Evolutionary conservation across 2,797 vertebrate genomes (phyloP).

Genomic region (Gambelia wislizenii): DNA sequence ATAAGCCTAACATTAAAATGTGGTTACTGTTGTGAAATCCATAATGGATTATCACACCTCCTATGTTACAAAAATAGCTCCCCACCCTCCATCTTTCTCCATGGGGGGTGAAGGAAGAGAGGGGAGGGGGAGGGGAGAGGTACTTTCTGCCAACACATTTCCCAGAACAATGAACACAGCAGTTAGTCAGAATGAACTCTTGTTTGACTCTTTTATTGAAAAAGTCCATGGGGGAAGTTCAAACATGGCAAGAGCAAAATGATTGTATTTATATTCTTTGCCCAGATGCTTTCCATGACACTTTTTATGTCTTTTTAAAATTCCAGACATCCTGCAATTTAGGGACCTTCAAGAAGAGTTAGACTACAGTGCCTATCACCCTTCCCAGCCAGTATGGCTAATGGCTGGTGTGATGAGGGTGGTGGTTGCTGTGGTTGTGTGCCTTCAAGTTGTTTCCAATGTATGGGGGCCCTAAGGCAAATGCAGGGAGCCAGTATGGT

Average conservation of each 20-base stretch:
- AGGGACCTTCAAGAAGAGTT: neutral
- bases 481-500: too few relatives aligned
- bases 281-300: neutral
- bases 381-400: neutral
- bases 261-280: conserved; percentile 15
- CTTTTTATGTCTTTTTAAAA: neutral
- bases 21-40: conserved; percentile 42
- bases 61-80: conserved; percentile 19
- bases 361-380: neutral
- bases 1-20: conserved; percentile 8
- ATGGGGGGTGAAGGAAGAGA: conserved; percentile 3
- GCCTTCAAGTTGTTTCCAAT: too few relatives aligned
- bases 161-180: conserved; percentile 30
- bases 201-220: conserved; percentile 43
- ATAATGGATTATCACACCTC: conserved; percentile 39
- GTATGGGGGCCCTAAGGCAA: too few relatives aligned
- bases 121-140: neutral
- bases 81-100: conserved; percentile 42
- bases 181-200: conserved; percentile 26
- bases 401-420: too few relatives aligned
- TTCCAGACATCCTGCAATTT: neutral
- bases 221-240: neutral
- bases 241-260: neutral
- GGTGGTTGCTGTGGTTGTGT: too few relatives aligned
- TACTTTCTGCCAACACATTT: conserved; percentile 59